A percentile compares a stretch with the other conserved stretches of the same genome.
Evolutionary conservation across 2,113 vertebrate genomes (phyloP).

Genomic region (Leucoraja erinaceus): DNA sequence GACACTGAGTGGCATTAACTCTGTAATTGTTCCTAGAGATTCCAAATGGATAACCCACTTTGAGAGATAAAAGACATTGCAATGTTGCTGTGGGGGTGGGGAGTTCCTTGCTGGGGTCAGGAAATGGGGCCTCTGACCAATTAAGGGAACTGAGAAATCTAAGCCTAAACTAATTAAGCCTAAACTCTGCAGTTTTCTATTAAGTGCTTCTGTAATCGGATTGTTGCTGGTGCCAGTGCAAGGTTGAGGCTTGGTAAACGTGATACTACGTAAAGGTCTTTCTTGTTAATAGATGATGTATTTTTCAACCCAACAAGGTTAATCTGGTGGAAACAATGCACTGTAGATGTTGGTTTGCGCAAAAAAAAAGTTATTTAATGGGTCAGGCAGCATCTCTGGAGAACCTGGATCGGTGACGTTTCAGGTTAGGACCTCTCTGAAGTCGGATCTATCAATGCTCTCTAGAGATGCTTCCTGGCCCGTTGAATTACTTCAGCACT

Average conservation of each 20-base stretch:
- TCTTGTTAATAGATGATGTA: neutral
- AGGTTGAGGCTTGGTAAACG: neutral
- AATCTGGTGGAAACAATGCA: no score
- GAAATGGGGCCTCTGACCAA: neutral
- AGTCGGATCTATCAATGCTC: no score
- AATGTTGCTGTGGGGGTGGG: neutral
- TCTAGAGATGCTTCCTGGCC: no score
- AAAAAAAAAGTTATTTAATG: no score
- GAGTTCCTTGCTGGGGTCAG: neutral
- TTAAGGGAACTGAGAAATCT: neutral
- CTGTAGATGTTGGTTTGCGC: no score
- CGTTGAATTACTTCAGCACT: no score
- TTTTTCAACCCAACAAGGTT: neutral
- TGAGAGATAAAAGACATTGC: neutral
- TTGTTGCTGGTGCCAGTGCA: neutral
- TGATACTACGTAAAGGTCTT: neutral
- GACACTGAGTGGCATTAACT: conserved; percentile 8
- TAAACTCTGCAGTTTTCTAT: neutral
- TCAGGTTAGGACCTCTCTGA: no score
- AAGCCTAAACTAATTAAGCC: neutral
- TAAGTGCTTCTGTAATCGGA: neutral
- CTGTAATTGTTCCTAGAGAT: neutral
- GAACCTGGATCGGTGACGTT: no score
- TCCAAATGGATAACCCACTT: neutral
- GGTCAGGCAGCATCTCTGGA: no score